A percentile compares a stretch with the other conserved stretches of the same genome.
Evolutionary conservation across 2,888 invertebrate genomes (phyloP).

Genomic region (Eupithecia insigniata): DNA sequence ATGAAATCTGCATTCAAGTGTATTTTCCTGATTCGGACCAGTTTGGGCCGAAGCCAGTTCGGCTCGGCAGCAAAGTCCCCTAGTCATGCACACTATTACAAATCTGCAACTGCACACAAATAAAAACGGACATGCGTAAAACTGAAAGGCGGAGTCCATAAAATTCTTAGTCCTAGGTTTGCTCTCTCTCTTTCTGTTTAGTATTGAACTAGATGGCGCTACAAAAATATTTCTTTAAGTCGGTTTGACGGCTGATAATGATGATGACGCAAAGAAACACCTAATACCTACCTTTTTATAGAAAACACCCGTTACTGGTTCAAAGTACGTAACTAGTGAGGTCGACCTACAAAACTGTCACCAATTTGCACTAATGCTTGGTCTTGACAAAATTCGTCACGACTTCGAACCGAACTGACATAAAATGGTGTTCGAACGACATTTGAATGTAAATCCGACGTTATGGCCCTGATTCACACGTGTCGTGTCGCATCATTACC

Average conservation of each 20-base stretch:
- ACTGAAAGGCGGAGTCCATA: no score
- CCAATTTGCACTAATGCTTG: slow-evolving; percentile 25
- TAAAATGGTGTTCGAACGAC: slow-evolving; percentile 35
- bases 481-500: slow-evolving; percentile 6
- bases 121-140: no score
- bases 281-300: neutral
- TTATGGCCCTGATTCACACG: slow-evolving; percentile 14
- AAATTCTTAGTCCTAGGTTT: no score
- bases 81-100: no score
- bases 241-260: neutral
- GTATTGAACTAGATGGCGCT: neutral
- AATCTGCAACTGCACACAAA: no score
- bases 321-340: slow-evolving; percentile 4
- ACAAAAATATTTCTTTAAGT: neutral
- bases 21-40: no score
- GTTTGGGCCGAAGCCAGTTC: no score
- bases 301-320: neutral
- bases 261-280: neutral
- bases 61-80: no score
- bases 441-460: slow-evolving; percentile 40
- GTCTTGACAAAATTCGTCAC: slow-evolving; percentile 27
- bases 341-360: slow-evolving; percentile 13
- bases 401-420: slow-evolving; percentile 31
- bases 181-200: no score
- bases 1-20: no score